phyloP scores from a whole-genome alignment of 30 jellyfish, hydroid and myxozoan species.

The Pelagia noctiluca region DNA sequence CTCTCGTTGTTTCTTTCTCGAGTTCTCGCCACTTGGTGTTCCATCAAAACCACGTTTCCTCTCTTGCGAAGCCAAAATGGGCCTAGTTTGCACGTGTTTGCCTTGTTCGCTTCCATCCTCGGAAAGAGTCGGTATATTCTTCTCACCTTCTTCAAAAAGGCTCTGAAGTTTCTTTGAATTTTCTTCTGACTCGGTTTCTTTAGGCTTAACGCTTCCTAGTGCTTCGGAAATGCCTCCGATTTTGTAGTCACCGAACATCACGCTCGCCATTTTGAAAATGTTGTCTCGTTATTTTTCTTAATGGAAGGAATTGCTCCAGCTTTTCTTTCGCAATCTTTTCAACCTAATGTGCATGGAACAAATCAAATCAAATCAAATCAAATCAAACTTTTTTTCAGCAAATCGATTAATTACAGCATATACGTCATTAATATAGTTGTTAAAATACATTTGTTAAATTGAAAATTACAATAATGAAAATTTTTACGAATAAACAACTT shows the following conservation, averaged over 20 bases:
- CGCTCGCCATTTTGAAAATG: slow-evolving; percentile 30
- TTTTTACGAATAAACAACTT: too few relatives aligned
- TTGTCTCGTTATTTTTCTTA: neutral
- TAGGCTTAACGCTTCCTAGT: too few relatives aligned
- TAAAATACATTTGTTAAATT: too few relatives aligned
- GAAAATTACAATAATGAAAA: too few relatives aligned
- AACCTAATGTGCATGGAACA: too few relatives aligned
- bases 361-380: too few relatives aligned
- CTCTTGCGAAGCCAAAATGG: too few relatives aligned
- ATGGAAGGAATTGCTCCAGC: too few relatives aligned
- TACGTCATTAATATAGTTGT: too few relatives aligned
- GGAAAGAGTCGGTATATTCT: neutral
- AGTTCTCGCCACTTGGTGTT: slow-evolving; percentile 1
- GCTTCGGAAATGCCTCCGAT: slow-evolving; percentile 61
- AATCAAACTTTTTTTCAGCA: too few relatives aligned
- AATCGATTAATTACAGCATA: too few relatives aligned
- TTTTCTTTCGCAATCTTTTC: too few relatives aligned
- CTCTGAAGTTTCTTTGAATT: neutral
- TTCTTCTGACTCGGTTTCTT: neutral
- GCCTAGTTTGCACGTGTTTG: neutral
- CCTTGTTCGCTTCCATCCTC: neutral
- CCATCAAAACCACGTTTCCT: neutral
- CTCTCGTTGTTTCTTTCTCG: slow-evolving; percentile 45
- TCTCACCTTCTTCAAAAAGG: slow-evolving; percentile 9
- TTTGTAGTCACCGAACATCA: slow-evolving; percentile 38